phyloP scores from a whole-genome alignment of 2,113 vertebrate genomes.

The Diadophis punctatus region DNA sequence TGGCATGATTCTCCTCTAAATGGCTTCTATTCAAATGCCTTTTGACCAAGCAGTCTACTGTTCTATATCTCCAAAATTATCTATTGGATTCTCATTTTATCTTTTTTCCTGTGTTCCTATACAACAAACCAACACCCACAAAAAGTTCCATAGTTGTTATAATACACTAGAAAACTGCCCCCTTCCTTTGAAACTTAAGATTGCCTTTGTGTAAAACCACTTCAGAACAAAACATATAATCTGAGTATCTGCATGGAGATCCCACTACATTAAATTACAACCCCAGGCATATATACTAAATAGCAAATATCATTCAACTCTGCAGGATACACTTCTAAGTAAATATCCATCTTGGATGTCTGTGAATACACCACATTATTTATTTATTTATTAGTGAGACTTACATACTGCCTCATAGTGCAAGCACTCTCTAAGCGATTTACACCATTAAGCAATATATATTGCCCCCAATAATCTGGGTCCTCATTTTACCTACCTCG shows the following conservation, averaged over 20 bases:
- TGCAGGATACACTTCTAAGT: neutral
- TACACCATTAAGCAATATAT: no score
- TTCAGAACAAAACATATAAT: neutral
- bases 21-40: neutral
- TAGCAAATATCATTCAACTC: neutral
- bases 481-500: no score
- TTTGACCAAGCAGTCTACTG: neutral
- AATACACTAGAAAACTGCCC: neutral
- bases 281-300: neutral
- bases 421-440: no score
- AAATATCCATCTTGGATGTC: neutral
- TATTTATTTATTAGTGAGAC: no score
- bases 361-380: neutral
- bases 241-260: neutral
- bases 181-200: neutral
- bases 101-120: neutral
- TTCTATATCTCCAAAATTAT: neutral
- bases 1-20: neutral
- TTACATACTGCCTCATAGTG: no score
- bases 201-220: neutral
- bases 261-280: neutral
- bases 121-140: neutral
- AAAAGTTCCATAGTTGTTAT: neutral
- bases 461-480: no score
- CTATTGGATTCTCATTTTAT: neutral